These are phyloP conservation scores for Dynastes grantii DNA, from an alignment of 2,888 invertebrate species.

Conservation along the genomic window DNA sequence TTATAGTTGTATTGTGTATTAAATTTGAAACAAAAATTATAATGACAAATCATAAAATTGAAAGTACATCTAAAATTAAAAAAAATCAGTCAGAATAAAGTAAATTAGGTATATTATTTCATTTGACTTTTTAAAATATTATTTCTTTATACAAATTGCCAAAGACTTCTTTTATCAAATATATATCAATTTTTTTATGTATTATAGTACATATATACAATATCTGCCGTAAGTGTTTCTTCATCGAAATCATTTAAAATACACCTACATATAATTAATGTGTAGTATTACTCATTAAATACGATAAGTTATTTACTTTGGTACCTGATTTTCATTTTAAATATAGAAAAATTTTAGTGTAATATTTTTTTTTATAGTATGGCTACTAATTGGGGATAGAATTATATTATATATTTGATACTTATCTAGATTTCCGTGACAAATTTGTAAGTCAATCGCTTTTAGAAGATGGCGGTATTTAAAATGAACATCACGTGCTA, in stretches of 20 bases:
- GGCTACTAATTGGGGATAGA: slow-evolving; percentile 11
- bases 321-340: slow-evolving; percentile 49
- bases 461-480: slow-evolving; percentile 22
- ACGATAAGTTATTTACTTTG: slow-evolving; percentile 42
- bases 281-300: slow-evolving; percentile 24
- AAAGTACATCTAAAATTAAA: no score
- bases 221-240: slow-evolving; percentile 28
- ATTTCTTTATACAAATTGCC: background rate
- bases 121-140: background rate
- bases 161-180: background rate
- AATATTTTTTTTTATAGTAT: slow-evolving; percentile 17
- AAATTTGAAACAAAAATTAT: no score
- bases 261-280: slow-evolving; percentile 15
- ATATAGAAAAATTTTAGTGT: slow-evolving; percentile 33
- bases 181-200: background rate
- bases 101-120: background rate
- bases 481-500: slow-evolving; percentile 45
- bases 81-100: no score
- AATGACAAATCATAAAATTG: no score
- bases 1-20: no score
- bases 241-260: slow-evolving; percentile 20
- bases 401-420: slow-evolving; percentile 36
- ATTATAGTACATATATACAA: background rate
- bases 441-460: slow-evolving; percentile 1
- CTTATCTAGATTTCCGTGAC: slow-evolving; percentile 9